Conservation (phyloP, 2,888 invertebrate species). For the Psylliodes chrysocephalus region DNA sequence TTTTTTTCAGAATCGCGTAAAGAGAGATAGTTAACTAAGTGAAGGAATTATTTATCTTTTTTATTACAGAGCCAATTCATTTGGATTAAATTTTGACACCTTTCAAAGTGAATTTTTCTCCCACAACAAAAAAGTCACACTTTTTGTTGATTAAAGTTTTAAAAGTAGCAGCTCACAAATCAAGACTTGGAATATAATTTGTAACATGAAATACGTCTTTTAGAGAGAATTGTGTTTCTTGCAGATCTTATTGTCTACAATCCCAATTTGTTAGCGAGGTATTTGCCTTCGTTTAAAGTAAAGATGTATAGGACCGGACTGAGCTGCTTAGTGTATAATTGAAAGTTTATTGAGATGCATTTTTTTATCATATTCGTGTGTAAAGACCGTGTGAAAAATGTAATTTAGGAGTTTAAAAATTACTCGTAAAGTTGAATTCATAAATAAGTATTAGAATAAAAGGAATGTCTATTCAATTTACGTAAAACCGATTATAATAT, state of each 20-base stretch:
- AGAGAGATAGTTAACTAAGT: too few relatives aligned
- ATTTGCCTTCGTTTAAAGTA: conserved; percentile 43
- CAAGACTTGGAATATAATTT: conserved; percentile 28
- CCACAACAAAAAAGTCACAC: neutral
- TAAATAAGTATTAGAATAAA: too few relatives aligned
- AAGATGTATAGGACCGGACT: neutral
- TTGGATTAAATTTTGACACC: conserved; percentile 3
- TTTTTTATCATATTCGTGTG: too few relatives aligned
- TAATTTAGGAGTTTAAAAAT: too few relatives aligned
- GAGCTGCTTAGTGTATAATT: too few relatives aligned
- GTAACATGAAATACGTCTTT: conserved; percentile 23
- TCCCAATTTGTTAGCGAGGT: conserved; percentile 45
- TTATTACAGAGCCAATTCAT: neutral
- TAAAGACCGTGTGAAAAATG: too few relatives aligned
- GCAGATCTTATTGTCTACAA: conserved; percentile 44
- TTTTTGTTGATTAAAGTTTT: conserved; percentile 23
- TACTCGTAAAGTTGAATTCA: too few relatives aligned
- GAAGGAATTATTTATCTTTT: neutral
- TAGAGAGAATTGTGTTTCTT: conserved; percentile 16
- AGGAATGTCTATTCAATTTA: too few relatives aligned
- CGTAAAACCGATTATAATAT: too few relatives aligned
- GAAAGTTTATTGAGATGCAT: too few relatives aligned
- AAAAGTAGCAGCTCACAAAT: conserved; percentile 21
- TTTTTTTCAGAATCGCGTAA: too few relatives aligned
- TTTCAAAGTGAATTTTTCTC: neutral